Percentiles rank a stretch among this genome's conserved stretches.
Evolutionary conservation across 2,797 vertebrate genomes (phyloP).

Genomic region (Masticophis lateralis): DNA sequence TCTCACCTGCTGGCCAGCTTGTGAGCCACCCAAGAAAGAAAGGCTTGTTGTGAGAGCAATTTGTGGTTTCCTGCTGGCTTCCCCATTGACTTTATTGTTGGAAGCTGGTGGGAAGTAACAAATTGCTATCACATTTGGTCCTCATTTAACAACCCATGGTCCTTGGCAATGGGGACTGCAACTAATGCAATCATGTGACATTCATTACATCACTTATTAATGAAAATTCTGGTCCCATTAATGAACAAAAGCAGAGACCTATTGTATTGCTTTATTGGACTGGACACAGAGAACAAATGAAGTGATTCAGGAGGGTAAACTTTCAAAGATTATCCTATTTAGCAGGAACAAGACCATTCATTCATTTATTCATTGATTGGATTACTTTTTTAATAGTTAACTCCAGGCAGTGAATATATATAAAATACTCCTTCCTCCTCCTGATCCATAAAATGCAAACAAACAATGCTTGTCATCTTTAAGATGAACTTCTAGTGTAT

Average conservation of each 20-base stretch:
- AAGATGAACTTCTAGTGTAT: background rate
- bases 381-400: no score
- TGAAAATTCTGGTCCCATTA: background rate
- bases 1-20: background rate
- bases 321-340: background rate
- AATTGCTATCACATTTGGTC: background rate
- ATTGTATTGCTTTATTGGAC: background rate
- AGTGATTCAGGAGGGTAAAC: no score
- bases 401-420: no score
- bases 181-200: background rate
- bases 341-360: background rate
- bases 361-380: background rate
- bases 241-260: background rate
- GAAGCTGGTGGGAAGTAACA: background rate
- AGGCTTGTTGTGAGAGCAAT: background rate
- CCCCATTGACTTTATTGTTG: background rate
- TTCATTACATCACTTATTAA: background rate
- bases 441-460: background rate
- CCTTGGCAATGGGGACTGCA: background rate
- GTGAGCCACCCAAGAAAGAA: background rate
- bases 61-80: background rate
- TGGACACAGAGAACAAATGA: background rate
- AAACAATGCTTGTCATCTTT: background rate
- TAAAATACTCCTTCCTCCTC: no score
- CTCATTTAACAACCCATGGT: background rate